Evolutionary conservation across 2,888 invertebrate species (phyloP), one percentile per base, ranked within the genome.

Genomic region (Furcula furcula): DNA sequence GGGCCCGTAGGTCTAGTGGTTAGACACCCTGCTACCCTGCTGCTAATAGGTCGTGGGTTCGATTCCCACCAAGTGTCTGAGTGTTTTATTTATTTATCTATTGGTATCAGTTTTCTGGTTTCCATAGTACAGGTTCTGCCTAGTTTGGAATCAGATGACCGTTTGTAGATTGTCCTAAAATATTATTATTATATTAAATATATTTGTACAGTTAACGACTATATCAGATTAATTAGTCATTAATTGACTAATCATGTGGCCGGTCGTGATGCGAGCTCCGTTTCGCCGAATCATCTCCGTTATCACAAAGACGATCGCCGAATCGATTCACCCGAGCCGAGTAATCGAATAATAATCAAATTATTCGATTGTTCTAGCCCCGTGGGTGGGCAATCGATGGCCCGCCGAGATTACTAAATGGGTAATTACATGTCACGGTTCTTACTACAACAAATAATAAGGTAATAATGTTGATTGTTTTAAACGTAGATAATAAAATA

Each of bases 291-390:
- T 81, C 81, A 81, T 65, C 52, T 26, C 38, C 28, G 32, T 36
- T 76, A 84, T 83, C 84, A 57, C 71, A 79, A 82, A 81, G 77
- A 36, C 47, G 54, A 84, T 83, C 81, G 37, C 79, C 79, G 77
- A 74, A 72, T 63, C 67, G 66, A 68, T 55, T 66, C 71, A 76
- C 72, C 59, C 81, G 82, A 83, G 73, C 74, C 57, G 72, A 80
- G 76, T 80, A 81, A 80, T 81, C 76, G 68, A 75, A 74, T 68
- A 73, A 61, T 69, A 49, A 40, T 43, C 43, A 59, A 70, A 73
- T 71, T 60, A 74, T 66, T 76, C 70, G 73, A 78, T 82, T 82
- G 78, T 84, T 79, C 71, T 67, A 66, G 29, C 68, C 39, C 69
- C 28, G 65, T 78, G 80, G 79, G 83, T 83, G 82, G 82, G 48